These are phyloP conservation scores for Zeugodacus cucurbitae DNA, from an alignment of 1,140 invertebrate species.

Conservation along the genomic window DNA sequence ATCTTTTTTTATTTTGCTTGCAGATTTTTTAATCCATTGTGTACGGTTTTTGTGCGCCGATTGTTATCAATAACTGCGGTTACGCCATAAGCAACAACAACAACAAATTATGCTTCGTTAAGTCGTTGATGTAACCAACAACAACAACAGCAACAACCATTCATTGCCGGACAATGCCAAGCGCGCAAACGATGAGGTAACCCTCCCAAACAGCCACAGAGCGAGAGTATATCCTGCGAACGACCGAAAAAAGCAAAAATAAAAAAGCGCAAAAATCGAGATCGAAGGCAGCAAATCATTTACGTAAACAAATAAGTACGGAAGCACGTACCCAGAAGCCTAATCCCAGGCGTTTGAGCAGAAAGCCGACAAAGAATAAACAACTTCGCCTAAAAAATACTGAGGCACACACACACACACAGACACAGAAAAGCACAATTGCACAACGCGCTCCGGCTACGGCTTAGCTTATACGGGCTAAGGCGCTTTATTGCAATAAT, in stretches of 20 bases:
- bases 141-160: not conserved
- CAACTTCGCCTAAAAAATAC: not conserved
- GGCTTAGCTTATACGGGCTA: not conserved
- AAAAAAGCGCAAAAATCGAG: not conserved
- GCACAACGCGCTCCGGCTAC: not conserved
- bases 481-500: conserved; percentile 28
- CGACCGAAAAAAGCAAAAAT: not conserved
- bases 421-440: not conserved
- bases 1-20: not conserved
- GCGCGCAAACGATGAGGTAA: not conserved
- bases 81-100: conserved; percentile 12
- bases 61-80: conserved; percentile 38
- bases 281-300: not conserved
- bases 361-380: conserved; percentile 22
- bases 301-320: not conserved
- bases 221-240: not conserved
- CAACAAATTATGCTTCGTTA: not conserved
- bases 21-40: conserved; percentile 39
- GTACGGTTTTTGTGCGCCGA: conserved; percentile 25
- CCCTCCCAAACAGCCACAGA: not conserved
- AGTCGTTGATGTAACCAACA: not conserved
- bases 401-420: not conserved
- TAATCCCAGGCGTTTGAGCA: conserved; percentile 33
- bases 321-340: conserved; percentile 14
- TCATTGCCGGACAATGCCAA: not conserved